Conservation (phyloP, 2,797 vertebrate species). For the Fundulus diaphanus region DNA sequence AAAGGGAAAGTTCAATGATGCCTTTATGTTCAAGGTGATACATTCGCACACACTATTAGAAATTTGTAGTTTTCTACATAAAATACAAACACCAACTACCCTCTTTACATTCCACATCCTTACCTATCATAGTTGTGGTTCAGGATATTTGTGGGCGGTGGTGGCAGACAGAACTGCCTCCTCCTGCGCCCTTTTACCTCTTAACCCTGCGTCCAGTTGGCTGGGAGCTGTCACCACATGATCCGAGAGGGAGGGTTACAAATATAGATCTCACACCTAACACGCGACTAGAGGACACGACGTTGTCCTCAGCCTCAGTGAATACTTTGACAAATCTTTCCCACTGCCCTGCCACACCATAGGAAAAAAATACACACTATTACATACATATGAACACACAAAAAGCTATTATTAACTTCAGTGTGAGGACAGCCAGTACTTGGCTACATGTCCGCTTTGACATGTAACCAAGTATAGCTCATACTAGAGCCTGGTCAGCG, state of each 20-base stretch:
- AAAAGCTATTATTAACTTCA: conserved; percentile 43
- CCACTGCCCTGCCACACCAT: conserved; percentile 32
- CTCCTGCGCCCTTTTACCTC: conserved; percentile 29
- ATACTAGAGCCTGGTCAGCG: not conserved
- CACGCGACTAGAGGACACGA: conserved; percentile 22
- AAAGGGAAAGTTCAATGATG: not conserved
- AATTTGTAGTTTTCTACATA: not conserved
- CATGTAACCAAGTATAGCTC: not conserved
- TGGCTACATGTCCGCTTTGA: not conserved
- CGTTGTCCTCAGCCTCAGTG: not conserved
- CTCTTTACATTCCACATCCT: not conserved
- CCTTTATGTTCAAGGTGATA: not conserved
- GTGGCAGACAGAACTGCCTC: not conserved
- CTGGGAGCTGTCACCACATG: conserved; percentile 52
- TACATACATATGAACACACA: not conserved
- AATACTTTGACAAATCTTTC: conserved; percentile 37
- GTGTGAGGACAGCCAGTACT: conserved; percentile 5
- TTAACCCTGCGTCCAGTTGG: conserved; percentile 58
- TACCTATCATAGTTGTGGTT: not conserved
- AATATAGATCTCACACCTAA: conserved; percentile 67
- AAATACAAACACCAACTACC: not conserved
- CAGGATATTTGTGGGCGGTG: not conserved
- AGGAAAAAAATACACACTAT: conserved; percentile 17
- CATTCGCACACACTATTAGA: not conserved
- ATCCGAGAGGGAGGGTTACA: conserved; percentile 54